Evolutionary conservation across 2,888 invertebrate species (phyloP).

Genomic region (Parnassius apollo): DNA sequence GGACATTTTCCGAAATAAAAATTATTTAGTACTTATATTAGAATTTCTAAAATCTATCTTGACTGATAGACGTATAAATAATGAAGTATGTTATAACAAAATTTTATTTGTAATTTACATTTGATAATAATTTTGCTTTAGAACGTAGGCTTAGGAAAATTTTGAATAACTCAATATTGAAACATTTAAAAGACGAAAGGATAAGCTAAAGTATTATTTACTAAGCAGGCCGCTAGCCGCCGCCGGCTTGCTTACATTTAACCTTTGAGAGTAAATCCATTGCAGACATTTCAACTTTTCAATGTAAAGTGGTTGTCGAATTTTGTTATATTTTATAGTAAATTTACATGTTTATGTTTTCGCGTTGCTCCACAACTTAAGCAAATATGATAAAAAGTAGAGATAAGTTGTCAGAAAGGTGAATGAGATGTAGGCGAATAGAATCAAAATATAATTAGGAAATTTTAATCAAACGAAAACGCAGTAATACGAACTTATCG

Average conservation of each 20-base stretch:
- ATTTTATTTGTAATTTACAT: slow-evolving; percentile 1
- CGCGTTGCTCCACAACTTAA: not conserved
- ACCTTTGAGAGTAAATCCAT: slow-evolving; percentile 35
- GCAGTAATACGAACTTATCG: slow-evolving; percentile 46
- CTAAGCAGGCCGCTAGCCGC: slow-evolving; percentile 35
- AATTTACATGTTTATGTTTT: slow-evolving; percentile 10
- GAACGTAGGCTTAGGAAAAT: slow-evolving; percentile 11
- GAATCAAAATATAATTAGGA: not conserved
- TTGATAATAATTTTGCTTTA: not conserved
- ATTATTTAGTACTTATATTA: too few relatives aligned
- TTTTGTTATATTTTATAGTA: slow-evolving; percentile 10
- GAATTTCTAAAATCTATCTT: too few relatives aligned
- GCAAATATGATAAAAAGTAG: not conserved
- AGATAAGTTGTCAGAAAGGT: not conserved
- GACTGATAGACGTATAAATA: too few relatives aligned
- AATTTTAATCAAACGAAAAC: slow-evolving; percentile 25
- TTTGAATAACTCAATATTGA: slow-evolving; percentile 44
- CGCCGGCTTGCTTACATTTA: slow-evolving; percentile 33
- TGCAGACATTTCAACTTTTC: slow-evolving; percentile 20
- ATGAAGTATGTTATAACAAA: too few relatives aligned
- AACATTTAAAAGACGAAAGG: slow-evolving; percentile 39
- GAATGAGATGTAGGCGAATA: not conserved
- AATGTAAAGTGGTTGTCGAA: slow-evolving; percentile 14
- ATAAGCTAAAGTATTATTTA: slow-evolving; percentile 43
- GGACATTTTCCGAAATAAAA: too few relatives aligned